phyloP scores from a whole-genome alignment of 2,888 invertebrate species.

The Antheraea assamensis region DNA sequence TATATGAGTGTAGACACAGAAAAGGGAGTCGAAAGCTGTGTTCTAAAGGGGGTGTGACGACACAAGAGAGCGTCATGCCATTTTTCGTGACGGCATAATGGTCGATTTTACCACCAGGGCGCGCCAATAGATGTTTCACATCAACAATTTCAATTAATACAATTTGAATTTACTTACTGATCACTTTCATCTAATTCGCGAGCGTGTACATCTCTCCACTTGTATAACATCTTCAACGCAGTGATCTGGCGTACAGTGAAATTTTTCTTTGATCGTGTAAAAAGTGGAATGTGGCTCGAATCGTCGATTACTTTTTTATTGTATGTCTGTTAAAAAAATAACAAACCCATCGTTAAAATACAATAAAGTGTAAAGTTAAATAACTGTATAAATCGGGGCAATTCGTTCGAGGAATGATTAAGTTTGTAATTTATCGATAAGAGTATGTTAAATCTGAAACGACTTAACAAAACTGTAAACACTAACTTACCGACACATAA shows the following conservation, averaged over 20 bases:
- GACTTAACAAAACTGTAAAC: no score
- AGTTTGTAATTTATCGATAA: no score
- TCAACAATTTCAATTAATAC: neutral
- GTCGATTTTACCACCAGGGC: no score
- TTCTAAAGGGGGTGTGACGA: no score
- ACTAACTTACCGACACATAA: no score
- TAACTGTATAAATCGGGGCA: neutral
- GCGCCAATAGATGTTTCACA: neutral
- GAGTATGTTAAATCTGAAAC: no score
- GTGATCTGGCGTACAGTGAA: conserved; percentile 93
- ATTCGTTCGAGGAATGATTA: no score
- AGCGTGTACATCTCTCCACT: conserved; percentile 94
- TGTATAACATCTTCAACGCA: conserved; percentile 90
- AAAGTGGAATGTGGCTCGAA: conserved; percentile 88
- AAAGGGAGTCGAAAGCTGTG: no score
- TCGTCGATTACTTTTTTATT: conserved; percentile 87
- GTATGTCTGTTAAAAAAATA: conserved; percentile 83
- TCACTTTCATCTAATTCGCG: conserved; percentile 95
- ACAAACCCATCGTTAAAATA: neutral
- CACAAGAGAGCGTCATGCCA: no score
- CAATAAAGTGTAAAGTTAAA: neutral
- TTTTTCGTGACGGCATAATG: no score
- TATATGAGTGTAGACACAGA: no score
- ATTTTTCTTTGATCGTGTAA: conserved; percentile 87
- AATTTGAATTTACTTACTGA: conserved; percentile 74